A percentile compares a stretch with the other conserved stretches of the same genome.
phyloP scores from a whole-genome alignment of 2,888 invertebrate species.

The Chloromyia formosa region DNA sequence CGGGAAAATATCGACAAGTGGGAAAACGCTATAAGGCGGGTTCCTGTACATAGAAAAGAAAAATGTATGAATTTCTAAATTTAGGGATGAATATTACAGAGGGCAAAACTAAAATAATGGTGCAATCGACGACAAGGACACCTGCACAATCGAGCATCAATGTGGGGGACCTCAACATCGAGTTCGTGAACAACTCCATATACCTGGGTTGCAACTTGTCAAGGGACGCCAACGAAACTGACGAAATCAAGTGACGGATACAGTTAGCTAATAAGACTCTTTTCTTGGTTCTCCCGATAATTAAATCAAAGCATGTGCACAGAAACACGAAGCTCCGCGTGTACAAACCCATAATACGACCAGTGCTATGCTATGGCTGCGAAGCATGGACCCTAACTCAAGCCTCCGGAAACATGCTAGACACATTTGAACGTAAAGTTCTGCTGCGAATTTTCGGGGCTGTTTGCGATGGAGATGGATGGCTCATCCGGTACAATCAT shows the following conservation, averaged over 20 bases:
- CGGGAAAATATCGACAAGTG: no score
- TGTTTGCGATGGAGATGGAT: not conserved
- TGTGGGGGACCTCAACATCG: not conserved
- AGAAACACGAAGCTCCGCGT: constrained; percentile 1
- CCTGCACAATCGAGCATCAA: not conserved
- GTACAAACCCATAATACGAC: not conserved
- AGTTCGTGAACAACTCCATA: not conserved
- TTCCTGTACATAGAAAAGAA: no score
- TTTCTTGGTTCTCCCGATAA: not conserved
- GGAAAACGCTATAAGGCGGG: no score
- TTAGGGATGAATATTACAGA: no score
- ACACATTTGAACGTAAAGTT: not conserved
- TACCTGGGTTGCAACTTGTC: not conserved
- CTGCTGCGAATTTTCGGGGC: not conserved
- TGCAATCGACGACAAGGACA: no score
- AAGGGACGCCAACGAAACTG: not conserved
- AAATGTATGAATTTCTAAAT: no score
- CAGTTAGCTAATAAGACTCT: not conserved
- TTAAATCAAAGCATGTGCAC: not conserved
- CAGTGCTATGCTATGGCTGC: not conserved
- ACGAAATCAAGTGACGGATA: not conserved
- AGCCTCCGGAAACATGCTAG: not conserved
- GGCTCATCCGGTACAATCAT: not conserved
- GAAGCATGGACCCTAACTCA: not conserved
- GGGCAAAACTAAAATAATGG: no score